Percentiles rank a stretch among this genome's conserved stretches.
Conservation (phyloP, 2,797 vertebrate genomes). For the Lemur catta region DNA sequence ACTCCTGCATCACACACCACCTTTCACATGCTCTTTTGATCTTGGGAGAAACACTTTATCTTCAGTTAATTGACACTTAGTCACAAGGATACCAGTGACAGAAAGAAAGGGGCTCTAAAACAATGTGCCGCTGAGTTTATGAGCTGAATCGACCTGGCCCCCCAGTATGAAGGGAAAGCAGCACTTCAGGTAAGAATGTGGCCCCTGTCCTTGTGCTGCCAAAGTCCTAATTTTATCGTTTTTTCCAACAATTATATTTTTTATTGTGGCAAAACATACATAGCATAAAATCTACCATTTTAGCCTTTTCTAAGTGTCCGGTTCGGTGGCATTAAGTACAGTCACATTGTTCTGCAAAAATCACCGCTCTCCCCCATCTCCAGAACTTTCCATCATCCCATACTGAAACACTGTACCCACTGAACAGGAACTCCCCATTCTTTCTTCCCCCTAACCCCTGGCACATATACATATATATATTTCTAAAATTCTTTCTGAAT, state of each 20-base stretch:
- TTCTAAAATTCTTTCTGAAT: conserved; percentile 20
- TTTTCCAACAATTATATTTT: background rate
- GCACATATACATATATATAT: background rate
- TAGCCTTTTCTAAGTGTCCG: background rate
- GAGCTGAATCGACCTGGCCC: background rate
- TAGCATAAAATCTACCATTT: background rate
- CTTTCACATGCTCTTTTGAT: background rate
- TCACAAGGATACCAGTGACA: background rate
- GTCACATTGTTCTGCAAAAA: background rate
- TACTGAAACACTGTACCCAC: background rate
- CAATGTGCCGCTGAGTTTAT: background rate
- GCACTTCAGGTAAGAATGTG: background rate
- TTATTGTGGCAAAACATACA: background rate
- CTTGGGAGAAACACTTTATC: background rate
- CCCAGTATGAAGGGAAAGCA: background rate
- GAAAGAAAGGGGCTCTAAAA: background rate
- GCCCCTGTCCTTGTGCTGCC: background rate
- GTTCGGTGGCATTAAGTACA: background rate
- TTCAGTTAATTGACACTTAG: background rate
- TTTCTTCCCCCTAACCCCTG: background rate
- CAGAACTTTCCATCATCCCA: background rate
- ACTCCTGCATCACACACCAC: conserved; percentile 5
- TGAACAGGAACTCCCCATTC: background rate
- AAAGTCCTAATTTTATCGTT: background rate
- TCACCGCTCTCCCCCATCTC: background rate